Conservation (phyloP, 2,113 vertebrate species). For the Oophaga pumilio region DNA sequence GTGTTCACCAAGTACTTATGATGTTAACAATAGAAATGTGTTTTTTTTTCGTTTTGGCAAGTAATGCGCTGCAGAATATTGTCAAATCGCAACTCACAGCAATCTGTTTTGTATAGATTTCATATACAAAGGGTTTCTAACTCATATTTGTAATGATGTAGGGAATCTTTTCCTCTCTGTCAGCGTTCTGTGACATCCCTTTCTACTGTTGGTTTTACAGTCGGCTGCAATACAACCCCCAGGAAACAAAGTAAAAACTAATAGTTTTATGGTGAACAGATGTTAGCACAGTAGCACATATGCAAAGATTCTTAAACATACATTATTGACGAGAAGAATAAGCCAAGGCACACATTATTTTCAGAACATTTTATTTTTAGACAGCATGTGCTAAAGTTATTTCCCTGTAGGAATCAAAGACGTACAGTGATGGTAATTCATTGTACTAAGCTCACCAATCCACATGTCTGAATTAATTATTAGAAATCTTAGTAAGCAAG, state of each 20-base stretch:
- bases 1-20: neutral
- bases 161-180: neutral
- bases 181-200: neutral
- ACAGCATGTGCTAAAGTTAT: neutral
- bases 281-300: conserved; percentile 2
- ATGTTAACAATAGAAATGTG: neutral
- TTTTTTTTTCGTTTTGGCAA: conserved; percentile 4
- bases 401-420: neutral
- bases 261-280: conserved; percentile 17
- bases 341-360: neutral
- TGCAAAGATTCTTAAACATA: conserved; percentile 20
- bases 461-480: neutral
- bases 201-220: conserved; percentile 15
- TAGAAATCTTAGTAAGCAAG: neutral
- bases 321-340: conserved; percentile 18
- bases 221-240: conserved; percentile 13
- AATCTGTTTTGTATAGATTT: neutral
- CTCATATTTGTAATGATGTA: neutral
- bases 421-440: neutral
- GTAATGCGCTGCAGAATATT: neutral
- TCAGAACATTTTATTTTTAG: neutral
- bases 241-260: conserved; percentile 11
- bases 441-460: neutral
- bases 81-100: neutral
- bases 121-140: neutral